Evolutionary conservation across 1,140 invertebrate genomes (phyloP).

Genomic region (Pissodes strobi): DNA sequence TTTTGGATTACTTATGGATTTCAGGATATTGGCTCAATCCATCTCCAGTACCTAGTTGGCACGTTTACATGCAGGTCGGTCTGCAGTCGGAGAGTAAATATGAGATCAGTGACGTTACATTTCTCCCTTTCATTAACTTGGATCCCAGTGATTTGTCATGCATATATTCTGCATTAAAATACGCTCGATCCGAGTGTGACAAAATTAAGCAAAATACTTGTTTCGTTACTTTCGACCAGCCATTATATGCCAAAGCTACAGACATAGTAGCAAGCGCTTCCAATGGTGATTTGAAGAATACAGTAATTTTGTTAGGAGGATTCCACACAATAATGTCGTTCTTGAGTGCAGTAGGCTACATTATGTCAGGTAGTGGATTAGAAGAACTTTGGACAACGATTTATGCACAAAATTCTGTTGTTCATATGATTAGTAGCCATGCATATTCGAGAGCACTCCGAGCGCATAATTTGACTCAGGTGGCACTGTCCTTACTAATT

Average conservation of each 20-base stretch:
- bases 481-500: no score
- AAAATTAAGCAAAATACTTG: background rate
- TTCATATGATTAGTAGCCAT: background rate
- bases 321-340: constrained; percentile 23
- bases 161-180: background rate
- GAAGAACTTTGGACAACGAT: constrained; percentile 14
- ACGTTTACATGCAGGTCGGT: background rate
- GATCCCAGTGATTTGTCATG: background rate
- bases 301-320: constrained; percentile 13
- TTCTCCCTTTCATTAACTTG: background rate
- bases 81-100: background rate
- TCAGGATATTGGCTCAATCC: no score
- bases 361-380: constrained; percentile 28
- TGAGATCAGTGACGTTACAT: background rate
- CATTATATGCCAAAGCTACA: constrained; percentile 18
- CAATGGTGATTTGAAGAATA: background rate
- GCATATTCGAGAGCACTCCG: background rate
- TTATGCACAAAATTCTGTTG: background rate
- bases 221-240: constrained; percentile 18
- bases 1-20: background rate
- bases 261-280: constrained; percentile 12
- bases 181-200: background rate
- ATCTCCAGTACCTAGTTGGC: background rate
- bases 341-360: constrained; percentile 23
- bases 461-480: no score